Evolutionary conservation across 2,888 invertebrate species (phyloP).

Genomic region (Drosophila demipolita): DNA sequence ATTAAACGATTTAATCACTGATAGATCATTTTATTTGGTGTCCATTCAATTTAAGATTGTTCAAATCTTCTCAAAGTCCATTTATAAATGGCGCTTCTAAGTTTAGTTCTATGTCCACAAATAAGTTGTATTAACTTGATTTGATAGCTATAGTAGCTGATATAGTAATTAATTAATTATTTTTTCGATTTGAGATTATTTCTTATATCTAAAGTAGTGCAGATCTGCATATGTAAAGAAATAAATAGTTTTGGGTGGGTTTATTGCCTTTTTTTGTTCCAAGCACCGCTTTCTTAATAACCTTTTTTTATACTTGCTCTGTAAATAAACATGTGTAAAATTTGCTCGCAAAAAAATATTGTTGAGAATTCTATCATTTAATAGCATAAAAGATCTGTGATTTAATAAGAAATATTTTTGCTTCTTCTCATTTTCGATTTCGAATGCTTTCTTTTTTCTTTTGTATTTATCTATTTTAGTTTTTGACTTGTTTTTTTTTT

Average conservation of each 20-base stretch:
- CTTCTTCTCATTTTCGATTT: background rate
- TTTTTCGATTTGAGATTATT: background rate
- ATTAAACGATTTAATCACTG: background rate
- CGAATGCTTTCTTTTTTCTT: background rate
- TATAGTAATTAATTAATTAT: background rate
- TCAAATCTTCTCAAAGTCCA: background rate
- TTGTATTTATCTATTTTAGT: constrained; percentile 24
- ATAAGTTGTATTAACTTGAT: background rate
- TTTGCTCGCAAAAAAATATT: background rate
- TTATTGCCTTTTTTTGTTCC: background rate
- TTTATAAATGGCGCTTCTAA: background rate
- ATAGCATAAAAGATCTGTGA: background rate
- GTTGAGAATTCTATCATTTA: background rate
- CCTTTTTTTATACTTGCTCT: background rate
- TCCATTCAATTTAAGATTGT: background rate
- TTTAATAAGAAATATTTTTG: background rate
- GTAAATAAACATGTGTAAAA: background rate
- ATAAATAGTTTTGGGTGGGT: background rate
- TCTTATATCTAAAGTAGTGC: background rate
- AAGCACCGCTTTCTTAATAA: background rate
- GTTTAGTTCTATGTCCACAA: background rate
- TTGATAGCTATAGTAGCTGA: too few relatives aligned
- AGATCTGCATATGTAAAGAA: background rate
- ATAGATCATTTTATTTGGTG: background rate
- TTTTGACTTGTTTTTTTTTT: constrained; percentile 36